Evolutionary conservation across 2,888 invertebrate species (phyloP).

Genomic region (Disparrhopalites patrizii): DNA sequence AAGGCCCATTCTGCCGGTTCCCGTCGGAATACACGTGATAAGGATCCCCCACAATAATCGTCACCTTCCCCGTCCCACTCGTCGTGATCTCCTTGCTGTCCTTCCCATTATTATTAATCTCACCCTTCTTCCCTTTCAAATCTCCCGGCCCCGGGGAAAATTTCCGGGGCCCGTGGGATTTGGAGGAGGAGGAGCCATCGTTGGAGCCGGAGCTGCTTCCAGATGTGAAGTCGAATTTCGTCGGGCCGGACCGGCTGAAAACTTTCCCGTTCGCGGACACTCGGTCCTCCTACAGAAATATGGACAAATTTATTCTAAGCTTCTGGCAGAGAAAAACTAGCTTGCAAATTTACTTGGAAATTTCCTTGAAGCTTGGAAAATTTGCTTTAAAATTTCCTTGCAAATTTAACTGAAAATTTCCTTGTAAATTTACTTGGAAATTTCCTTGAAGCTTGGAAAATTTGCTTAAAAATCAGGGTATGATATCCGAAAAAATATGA

Average conservation of each 20-base stretch:
- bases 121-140: no score
- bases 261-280: slow-evolving; percentile 20
- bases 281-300: slow-evolving; percentile 13
- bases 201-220: slow-evolving; percentile 35
- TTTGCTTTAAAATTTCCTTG: neutral
- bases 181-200: slow-evolving; percentile 7
- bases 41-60: slow-evolving; percentile 34
- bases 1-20: slow-evolving; percentile 6
- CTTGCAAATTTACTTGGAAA: neutral
- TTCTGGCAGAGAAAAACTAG: no score
- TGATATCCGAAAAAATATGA: no score
- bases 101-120: no score
- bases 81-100: slow-evolving; percentile 27
- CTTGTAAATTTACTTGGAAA: neutral
- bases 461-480: no score
- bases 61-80: slow-evolving; percentile 37
- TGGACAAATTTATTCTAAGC: no score
- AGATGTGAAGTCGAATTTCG: slow-evolving; percentile 16
- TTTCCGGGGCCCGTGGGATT: neutral
- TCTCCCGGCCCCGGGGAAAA: no score
- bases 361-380: neutral
- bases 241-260: slow-evolving; percentile 5
- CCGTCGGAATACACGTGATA: slow-evolving; percentile 27
- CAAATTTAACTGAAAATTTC: neutral
- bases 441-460: neutral